Conservation (phyloP, 1,140 invertebrate genomes). For the Pogonognathellus flavescens region DNA sequence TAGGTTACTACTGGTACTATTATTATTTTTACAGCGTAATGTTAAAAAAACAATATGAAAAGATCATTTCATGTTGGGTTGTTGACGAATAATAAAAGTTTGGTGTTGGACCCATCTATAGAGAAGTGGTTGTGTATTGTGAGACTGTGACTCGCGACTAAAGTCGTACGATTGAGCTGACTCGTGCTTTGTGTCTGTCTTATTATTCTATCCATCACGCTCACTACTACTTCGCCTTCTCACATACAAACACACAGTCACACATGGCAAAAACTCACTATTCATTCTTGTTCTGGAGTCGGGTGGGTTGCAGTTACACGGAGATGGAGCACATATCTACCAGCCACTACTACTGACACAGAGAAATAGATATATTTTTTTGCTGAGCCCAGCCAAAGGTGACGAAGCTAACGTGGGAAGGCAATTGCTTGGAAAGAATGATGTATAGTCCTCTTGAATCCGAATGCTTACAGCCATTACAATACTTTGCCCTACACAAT, state of each 20-base stretch:
- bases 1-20: too few species aligned
- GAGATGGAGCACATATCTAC: neutral
- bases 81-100: neutral
- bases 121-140: neutral
- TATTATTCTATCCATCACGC: slow-evolving; percentile 33
- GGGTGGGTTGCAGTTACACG: neutral
- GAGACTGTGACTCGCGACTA: neutral
- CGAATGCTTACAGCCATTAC: slow-evolving; percentile 1
- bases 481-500: neutral
- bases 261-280: neutral
- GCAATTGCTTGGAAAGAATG: slow-evolving; percentile 41
- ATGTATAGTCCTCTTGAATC: slow-evolving; percentile 10
- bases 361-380: slow-evolving; percentile 39
- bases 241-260: neutral
- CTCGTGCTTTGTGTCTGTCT: slow-evolving; percentile 35
- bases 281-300: neutral
- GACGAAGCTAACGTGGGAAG: slow-evolving; percentile 38
- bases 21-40: too few species aligned
- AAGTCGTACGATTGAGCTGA: neutral
- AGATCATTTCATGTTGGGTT: slow-evolving; percentile 18
- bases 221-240: neutral
- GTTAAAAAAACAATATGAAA: neutral
- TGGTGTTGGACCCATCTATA: neutral
- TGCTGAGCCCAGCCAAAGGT: slow-evolving; percentile 48
- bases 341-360: neutral